Percentiles rank a stretch among this genome's conserved stretches.
phyloP scores from a whole-genome alignment of 2,797 vertebrate species.

The Luscinia luscinia region DNA sequence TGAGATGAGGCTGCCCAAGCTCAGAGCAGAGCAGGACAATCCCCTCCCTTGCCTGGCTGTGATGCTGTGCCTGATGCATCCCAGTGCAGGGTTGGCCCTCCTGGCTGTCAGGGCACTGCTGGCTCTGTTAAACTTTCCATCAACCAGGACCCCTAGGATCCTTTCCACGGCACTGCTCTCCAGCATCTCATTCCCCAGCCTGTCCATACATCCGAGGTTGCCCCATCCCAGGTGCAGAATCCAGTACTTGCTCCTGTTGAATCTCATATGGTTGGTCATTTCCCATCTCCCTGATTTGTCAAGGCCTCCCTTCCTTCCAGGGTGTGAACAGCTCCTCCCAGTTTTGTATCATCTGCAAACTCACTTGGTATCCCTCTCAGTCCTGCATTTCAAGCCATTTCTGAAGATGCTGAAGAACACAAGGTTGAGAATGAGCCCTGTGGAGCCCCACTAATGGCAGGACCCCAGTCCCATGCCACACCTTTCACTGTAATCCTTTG shows the following conservation, averaged over 20 bases:
- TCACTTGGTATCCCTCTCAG: background rate
- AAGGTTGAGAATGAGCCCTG: rapidly evolving
- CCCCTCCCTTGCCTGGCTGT: rapidly evolving
- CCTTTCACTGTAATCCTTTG: background rate
- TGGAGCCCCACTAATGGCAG: background rate
- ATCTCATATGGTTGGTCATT: background rate
- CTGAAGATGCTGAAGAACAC: background rate
- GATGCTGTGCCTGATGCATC: background rate
- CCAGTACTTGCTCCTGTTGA: background rate
- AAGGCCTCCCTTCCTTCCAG: background rate
- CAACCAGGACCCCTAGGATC: background rate
- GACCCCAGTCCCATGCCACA: rapidly evolving
- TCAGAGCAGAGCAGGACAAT: background rate
- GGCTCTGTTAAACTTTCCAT: background rate
- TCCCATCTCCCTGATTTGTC: background rate
- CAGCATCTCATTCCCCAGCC: background rate
- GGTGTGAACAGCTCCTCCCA: background rate
- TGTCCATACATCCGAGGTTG: too few species aligned
- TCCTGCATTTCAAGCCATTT: background rate
- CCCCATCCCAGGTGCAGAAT: too few species aligned
- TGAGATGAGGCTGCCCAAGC: rapidly evolving
- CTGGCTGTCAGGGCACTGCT: background rate
- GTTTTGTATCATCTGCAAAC: background rate
- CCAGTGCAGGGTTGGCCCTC: too few species aligned
- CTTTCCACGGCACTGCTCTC: background rate